A percentile compares a stretch with the other conserved stretches of the same genome.
Conservation (phyloP, 1,140 invertebrate genomes). For the Trichomalopsis sarcophagae region DNA sequence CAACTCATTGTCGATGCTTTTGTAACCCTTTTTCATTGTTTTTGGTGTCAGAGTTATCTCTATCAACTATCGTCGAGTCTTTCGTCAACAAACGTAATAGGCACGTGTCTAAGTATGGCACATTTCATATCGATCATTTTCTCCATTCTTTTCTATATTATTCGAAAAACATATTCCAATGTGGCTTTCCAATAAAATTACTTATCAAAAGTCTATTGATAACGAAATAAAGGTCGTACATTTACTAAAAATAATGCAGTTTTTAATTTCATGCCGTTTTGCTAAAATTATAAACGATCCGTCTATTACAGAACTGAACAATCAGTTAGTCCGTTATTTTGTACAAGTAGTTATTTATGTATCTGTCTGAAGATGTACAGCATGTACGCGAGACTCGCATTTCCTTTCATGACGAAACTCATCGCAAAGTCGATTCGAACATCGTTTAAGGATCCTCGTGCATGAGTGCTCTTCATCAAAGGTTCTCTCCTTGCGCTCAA, state of each 20-base stretch:
- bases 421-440: constrained; percentile 22
- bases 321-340: too few species aligned
- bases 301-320: too few species aligned
- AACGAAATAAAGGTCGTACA: too few species aligned
- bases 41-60: background rate
- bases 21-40: background rate
- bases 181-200: background rate
- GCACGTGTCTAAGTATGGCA: too few species aligned
- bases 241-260: too few species aligned
- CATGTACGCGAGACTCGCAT: background rate
- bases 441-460: constrained; percentile 33
- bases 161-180: background rate
- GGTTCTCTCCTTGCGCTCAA: background rate
- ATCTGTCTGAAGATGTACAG: background rate
- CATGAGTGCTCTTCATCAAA: constrained; percentile 24
- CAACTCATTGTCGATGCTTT: background rate
- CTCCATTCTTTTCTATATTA: background rate
- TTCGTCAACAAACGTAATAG: background rate
- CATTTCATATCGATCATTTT: background rate
- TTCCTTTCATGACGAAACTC: constrained; percentile 24
- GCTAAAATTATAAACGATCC: too few species aligned
- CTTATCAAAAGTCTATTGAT: too few species aligned
- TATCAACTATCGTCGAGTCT: background rate
- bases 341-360: background rate
- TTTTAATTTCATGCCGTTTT: too few species aligned